Evolutionary conservation across 2,797 vertebrate species (phyloP), one percentile per base, ranked within the genome.

Genomic region (Oryzias dopingdopingensis): DNA sequence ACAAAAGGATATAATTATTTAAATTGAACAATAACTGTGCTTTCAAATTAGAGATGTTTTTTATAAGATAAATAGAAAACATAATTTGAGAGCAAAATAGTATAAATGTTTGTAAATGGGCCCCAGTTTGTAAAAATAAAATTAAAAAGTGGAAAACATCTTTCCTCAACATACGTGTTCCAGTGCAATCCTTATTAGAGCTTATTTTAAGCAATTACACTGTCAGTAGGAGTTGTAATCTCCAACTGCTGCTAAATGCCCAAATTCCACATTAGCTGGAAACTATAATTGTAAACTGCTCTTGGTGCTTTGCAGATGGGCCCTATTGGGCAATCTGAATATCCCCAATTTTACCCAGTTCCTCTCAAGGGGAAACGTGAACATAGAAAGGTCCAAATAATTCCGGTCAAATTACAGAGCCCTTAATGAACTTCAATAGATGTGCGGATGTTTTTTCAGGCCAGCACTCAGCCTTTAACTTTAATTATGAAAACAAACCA

Each of bases 401-500:
- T 82, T 82, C 78, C 55, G 62, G 79, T 85, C 72, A 85, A 82
- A 86, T 88, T 87, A 84, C 80, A 82, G 73, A 72, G 76, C 29
- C 58, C 75, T 75, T 82, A 88, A 85, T 84, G 82, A 88, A 89
- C 83, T 86, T 89, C 75, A 87, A 91, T 89, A 84, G 79, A 72
- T 45, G 49, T 62, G 56, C 40, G 83, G 84, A 90, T 89, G 84
- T 90, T 90, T 89, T 85, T 76, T 83, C 79, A 86, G 83, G 79
- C 80, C 59, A 65, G 80, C 14, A 12, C 70, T 80, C 77, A 52
- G 76, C 70, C 75, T 84, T 84, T 80, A 82, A 86, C 72, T 56
- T 84, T 83, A 87, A 91, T 89, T 89, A 86, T 79, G 77, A 90
- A 90, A 90, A 89, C 83, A 91, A 91, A 90, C 84, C 78, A 64